A percentile compares a stretch with the other conserved stretches of the same genome.
Evolutionary conservation across 1,140 invertebrate genomes (phyloP).

Genomic region (Monochamus saltuarius): DNA sequence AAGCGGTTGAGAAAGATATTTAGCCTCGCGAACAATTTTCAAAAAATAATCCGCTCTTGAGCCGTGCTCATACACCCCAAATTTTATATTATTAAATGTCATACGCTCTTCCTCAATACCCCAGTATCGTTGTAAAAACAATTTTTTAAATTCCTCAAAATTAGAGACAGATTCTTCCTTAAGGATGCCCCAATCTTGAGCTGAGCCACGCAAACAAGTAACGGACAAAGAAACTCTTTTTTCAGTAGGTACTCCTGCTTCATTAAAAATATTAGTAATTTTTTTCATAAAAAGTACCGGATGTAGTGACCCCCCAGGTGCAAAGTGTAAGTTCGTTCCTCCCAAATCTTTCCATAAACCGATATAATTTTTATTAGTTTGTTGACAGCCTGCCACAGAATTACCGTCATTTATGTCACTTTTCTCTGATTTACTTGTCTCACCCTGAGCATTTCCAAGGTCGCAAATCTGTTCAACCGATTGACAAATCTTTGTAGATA

Average conservation of each 20-base stretch:
- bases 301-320: background rate
- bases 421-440: too few relatives aligned
- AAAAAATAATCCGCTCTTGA: constrained; percentile 14
- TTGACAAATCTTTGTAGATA: too few relatives aligned
- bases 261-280: background rate
- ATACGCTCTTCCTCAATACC: background rate
- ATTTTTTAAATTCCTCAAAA: constrained; percentile 11
- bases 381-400: too few relatives aligned
- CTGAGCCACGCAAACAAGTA: constrained; percentile 4
- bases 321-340: constrained; percentile 1
- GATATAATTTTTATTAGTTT: background rate
- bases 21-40: constrained; percentile 1
- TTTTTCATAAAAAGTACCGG: constrained; percentile 14
- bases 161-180: constrained; percentile 2
- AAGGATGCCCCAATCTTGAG: constrained; percentile 4
- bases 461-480: too few relatives aligned
- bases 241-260: constrained; percentile 10
- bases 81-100: constrained; percentile 11
- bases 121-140: constrained; percentile 15
- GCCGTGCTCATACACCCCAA: constrained; percentile 2
- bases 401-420: too few relatives aligned
- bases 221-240: constrained; percentile 9
- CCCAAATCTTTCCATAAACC: constrained; percentile 8
- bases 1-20: constrained; percentile 12
- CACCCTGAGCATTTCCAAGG: too few relatives aligned